Percentiles rank a stretch among this genome's conserved stretches.
phyloP scores from a whole-genome alignment of 2,888 invertebrate species.

The Lottia gigantea region DNA sequence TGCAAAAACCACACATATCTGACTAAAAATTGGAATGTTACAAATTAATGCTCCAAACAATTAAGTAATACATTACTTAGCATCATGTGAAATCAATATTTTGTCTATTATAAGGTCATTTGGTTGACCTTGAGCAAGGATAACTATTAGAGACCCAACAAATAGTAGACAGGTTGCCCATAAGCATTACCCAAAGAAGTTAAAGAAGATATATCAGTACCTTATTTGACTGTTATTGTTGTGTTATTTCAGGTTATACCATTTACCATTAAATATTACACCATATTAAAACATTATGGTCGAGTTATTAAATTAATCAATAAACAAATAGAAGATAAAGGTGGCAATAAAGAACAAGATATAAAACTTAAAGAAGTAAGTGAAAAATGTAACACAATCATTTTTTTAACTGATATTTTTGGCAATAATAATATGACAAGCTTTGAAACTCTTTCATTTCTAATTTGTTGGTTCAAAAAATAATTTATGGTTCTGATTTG shows the following conservation, averaged over 20 bases:
- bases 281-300: conserved; percentile 82
- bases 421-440: background rate
- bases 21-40: too few relatives aligned
- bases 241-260: conserved; percentile 50
- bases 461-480: too few relatives aligned
- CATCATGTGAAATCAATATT: too few relatives aligned
- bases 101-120: too few relatives aligned
- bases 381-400: background rate
- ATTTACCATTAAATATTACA: conserved; percentile 80
- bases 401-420: background rate
- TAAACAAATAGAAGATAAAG: conserved; percentile 84
- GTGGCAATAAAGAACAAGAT: conserved; percentile 67
- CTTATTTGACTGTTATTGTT: background rate
- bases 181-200: too few relatives aligned
- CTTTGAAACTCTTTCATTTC: too few relatives aligned
- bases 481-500: too few relatives aligned
- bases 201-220: too few relatives aligned
- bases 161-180: background rate
- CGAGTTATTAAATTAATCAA: conserved; percentile 81
- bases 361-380: conserved; percentile 44
- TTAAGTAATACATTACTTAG: too few relatives aligned
- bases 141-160: too few relatives aligned
- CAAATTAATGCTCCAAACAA: too few relatives aligned
- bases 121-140: too few relatives aligned
- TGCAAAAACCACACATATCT: background rate